Conservation (phyloP, 2,797 vertebrate genomes). For the Gallinago solitaria region DNA sequence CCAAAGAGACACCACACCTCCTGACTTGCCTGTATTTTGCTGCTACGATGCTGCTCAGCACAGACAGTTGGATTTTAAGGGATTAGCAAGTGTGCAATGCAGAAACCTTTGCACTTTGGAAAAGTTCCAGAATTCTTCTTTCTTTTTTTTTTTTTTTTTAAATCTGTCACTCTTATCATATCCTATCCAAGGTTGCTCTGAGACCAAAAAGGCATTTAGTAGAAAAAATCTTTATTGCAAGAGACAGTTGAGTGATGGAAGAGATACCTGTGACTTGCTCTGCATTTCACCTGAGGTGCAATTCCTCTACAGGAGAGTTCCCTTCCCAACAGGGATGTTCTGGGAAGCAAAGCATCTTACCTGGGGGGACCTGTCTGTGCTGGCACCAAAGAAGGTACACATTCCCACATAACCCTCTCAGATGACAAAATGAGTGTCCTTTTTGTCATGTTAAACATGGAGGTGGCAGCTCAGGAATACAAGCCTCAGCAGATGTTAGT, state of each 20-base stretch:
- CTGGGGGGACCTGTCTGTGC: background rate
- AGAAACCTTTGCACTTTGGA: background rate
- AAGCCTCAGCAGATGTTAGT: background rate
- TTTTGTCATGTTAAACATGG: background rate
- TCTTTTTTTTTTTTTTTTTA: background rate
- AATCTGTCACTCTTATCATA: background rate
- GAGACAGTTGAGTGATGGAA: background rate
- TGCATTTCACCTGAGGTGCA: background rate
- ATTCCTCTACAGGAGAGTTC: background rate
- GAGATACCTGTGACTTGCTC: background rate
- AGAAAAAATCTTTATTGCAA: background rate
- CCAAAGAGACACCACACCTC: background rate
- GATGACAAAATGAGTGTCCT: background rate
- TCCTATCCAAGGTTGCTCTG: background rate
- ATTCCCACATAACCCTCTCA: background rate
- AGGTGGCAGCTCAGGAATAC: background rate
- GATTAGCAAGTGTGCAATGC: background rate
- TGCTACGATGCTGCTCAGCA: background rate
- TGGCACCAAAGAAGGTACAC: background rate
- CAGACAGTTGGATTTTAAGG: background rate
- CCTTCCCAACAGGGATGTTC: background rate
- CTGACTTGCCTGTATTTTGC: background rate
- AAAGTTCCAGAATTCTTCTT: background rate
- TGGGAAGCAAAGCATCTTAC: background rate
- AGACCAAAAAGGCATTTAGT: background rate